Evolutionary conservation across 37 sponge, comb jelly and placozoan species (phyloP).

Genomic region (Crambe crambe): DNA sequence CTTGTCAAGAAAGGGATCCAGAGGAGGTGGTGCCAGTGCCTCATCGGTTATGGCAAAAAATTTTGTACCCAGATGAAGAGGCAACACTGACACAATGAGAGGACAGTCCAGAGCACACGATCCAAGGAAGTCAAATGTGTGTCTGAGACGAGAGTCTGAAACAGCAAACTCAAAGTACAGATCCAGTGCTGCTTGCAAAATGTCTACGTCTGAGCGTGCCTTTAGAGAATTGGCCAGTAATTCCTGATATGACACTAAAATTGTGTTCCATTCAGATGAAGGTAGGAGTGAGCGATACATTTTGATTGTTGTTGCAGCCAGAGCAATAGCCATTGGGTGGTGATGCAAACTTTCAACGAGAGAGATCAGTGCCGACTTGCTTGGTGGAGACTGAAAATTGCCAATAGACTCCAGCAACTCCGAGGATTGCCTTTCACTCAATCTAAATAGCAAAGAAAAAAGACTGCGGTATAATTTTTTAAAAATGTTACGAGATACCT

Average conservation of each 20-base stretch:
- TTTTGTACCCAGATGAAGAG: constrained; percentile 13
- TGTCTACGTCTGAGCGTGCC: neutral
- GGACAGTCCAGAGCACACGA: constrained; percentile 26
- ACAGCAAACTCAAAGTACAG: constrained; percentile 46
- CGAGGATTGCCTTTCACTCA: neutral
- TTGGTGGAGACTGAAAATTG: neutral
- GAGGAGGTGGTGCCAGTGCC: constrained; percentile 2
- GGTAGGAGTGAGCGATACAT: constrained; percentile 25
- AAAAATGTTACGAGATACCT: no score
- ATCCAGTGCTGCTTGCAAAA: neutral
- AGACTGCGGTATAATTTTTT: no score
- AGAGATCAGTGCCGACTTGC: neutral
- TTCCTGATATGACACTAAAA: constrained; percentile 8
- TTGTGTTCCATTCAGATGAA: neutral
- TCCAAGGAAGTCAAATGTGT: constrained; percentile 50
- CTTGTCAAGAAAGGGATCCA: neutral
- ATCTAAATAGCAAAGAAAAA: neutral
- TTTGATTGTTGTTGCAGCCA: constrained; percentile 49
- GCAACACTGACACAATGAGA: constrained; percentile 30
- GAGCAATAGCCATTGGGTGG: constrained; percentile 35
- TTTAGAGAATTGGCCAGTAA: constrained; percentile 12
- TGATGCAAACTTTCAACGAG: constrained; percentile 11
- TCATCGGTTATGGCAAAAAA: constrained; percentile 43
- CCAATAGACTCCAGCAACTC: neutral
- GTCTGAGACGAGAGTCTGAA: constrained; percentile 20